phyloP scores from a whole-genome alignment of 2,797 vertebrate genomes.

The Triplophysa bombifrons region DNA sequence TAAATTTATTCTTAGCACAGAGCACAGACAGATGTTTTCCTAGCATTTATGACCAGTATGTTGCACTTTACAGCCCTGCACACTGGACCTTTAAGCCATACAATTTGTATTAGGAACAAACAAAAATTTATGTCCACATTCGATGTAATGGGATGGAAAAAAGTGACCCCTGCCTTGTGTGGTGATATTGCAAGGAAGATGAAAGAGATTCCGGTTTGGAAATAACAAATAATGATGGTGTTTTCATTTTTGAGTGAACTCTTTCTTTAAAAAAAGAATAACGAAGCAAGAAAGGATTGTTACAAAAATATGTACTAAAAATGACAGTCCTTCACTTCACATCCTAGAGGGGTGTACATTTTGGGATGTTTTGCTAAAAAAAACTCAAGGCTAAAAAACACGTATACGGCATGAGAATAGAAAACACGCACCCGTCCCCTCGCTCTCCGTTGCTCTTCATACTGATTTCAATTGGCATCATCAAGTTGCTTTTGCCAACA shows the following conservation, averaged over 20 bases:
- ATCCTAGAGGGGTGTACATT: conserved; percentile 13
- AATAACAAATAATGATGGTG: not conserved
- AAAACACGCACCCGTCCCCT: conserved; percentile 25
- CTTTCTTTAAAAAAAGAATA: conserved; percentile 26
- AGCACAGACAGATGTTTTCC: no score
- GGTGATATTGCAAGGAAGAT: not conserved
- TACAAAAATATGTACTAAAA: conserved; percentile 32
- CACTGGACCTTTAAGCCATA: not conserved
- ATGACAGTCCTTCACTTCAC: conserved; percentile 46
- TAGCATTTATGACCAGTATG: no score
- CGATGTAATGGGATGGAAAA: not conserved
- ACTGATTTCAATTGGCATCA: conserved; percentile 81
- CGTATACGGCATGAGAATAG: conserved; percentile 18
- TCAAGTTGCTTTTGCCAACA: conserved; percentile 84
- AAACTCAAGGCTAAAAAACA: conserved; percentile 10
- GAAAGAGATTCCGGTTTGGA: not conserved
- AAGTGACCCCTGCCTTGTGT: not conserved
- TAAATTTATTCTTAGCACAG: no score
- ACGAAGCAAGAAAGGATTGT: conserved; percentile 27
- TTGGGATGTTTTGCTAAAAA: not conserved
- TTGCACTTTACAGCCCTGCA: no score
- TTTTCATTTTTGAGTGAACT: not conserved
- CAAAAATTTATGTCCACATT: not conserved
- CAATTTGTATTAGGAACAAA: not conserved
- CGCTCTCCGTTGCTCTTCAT: conserved; percentile 33